Evolutionary conservation across 1,140 invertebrate species (phyloP).

Genomic region (Cydia fagiglandana): DNA sequence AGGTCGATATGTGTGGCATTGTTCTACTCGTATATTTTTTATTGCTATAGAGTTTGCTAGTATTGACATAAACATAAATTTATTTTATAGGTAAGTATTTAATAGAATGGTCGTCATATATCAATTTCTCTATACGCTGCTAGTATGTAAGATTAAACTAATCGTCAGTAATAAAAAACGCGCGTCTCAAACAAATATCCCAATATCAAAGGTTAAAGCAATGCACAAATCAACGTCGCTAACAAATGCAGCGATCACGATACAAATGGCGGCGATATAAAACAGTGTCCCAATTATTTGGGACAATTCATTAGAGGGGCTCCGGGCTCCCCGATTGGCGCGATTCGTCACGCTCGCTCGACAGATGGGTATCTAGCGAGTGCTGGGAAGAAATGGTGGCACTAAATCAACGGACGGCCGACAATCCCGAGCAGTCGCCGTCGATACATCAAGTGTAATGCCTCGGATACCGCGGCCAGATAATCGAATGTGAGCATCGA

Average conservation of each 20-base stretch:
- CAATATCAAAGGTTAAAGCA: constrained; percentile 55
- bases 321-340: constrained; percentile 67
- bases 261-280: constrained; percentile 75
- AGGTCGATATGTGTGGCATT: too few relatives aligned
- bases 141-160: not conserved
- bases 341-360: constrained; percentile 70
- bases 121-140: not conserved
- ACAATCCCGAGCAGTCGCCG: constrained; percentile 74
- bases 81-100: too few relatives aligned
- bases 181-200: constrained; percentile 49
- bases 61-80: too few relatives aligned
- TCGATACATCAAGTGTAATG: constrained; percentile 77
- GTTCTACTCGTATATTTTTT: too few relatives aligned
- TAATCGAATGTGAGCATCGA: constrained; percentile 78
- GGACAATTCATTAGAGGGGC: constrained; percentile 76
- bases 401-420: constrained; percentile 73
- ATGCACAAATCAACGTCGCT: constrained; percentile 70
- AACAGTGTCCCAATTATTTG: constrained; percentile 77
- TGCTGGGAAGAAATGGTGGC: constrained; percentile 74
- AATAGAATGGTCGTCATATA: too few relatives aligned
- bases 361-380: constrained; percentile 73
- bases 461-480: constrained; percentile 76
- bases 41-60: too few relatives aligned
- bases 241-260: constrained; percentile 72
- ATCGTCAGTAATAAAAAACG: constrained; percentile 5